These are phyloP conservation scores for Lithophane semibrunnea DNA, from an alignment of 2,888 invertebrate species.

Conservation along the genomic window DNA sequence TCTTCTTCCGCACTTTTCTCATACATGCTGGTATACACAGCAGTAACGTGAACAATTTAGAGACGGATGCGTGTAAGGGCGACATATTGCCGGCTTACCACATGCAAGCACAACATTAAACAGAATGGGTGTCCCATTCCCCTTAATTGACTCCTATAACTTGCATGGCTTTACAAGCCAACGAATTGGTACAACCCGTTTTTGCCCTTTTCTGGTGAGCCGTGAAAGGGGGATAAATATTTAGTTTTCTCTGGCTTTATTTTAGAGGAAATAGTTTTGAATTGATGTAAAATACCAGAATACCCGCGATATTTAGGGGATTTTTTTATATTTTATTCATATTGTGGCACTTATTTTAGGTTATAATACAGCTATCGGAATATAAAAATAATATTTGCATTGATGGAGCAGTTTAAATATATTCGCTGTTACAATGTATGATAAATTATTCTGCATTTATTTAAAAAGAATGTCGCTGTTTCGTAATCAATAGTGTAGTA, in stretches of 20 bases:
- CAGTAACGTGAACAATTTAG: slow-evolving; percentile 16
- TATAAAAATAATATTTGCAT: no score
- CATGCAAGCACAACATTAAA: slow-evolving; percentile 55
- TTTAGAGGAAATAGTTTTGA: no score
- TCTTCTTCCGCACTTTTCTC: neutral
- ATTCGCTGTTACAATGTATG: no score
- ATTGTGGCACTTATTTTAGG: no score
- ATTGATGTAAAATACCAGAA: no score
- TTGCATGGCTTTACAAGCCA: slow-evolving; percentile 55
- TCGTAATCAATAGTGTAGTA: neutral
- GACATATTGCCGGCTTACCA: slow-evolving; percentile 50
- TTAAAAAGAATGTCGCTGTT: no score
- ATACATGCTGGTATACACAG: no score
- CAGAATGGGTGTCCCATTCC: slow-evolving; percentile 51
- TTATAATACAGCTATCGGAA: no score
- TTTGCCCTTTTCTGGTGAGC: slow-evolving; percentile 22
- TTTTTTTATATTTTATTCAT: no score
- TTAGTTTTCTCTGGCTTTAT: slow-evolving; percentile 8
- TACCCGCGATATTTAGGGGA: no score
- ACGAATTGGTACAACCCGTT: slow-evolving; percentile 13
- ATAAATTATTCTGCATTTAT: no score
- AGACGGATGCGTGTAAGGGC: slow-evolving; percentile 50
- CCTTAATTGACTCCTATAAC: slow-evolving; percentile 61
- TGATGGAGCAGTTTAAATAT: no score
- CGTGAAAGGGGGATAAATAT: slow-evolving; percentile 3